A percentile compares a stretch with the other conserved stretches of the same genome.
Conservation (phyloP, 64 coral and sea anemone genomes). For the Actinia equina region DNA sequence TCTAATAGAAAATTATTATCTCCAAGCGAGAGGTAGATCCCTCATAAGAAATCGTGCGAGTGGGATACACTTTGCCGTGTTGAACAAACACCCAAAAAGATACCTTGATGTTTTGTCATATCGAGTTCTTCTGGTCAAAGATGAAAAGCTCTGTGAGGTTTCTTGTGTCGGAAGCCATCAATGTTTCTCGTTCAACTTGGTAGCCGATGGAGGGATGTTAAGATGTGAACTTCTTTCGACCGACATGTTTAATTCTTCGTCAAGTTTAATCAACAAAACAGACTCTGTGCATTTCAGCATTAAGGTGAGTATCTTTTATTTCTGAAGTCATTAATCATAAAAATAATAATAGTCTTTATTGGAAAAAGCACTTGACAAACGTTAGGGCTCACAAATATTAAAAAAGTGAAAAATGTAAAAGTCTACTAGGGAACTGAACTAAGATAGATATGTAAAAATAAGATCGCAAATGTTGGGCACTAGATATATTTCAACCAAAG, state of each 20-base stretch:
- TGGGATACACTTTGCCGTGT: not conserved
- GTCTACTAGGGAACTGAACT: too few relatives aligned
- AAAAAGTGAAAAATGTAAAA: too few relatives aligned
- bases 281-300: not conserved
- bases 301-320: not conserved
- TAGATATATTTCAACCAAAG: too few relatives aligned
- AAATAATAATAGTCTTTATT: too few relatives aligned
- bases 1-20: not conserved
- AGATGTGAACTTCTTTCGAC: not conserved
- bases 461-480: too few relatives aligned
- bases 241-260: slow-evolving; percentile 4
- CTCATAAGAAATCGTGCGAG: not conserved
- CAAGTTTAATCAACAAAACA: not conserved
- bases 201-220: not conserved
- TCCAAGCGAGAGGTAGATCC: not conserved
- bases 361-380: too few relatives aligned
- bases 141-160: not conserved
- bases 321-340: not conserved
- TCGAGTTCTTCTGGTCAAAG: not conserved
- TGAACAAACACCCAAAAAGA: not conserved
- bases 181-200: not conserved
- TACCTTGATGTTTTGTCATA: not conserved
- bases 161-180: not conserved
- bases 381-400: too few relatives aligned
- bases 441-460: too few relatives aligned